Evolutionary conservation across 2,113 vertebrate species (phyloP).

Genomic region (Oostethus manadensis): DNA sequence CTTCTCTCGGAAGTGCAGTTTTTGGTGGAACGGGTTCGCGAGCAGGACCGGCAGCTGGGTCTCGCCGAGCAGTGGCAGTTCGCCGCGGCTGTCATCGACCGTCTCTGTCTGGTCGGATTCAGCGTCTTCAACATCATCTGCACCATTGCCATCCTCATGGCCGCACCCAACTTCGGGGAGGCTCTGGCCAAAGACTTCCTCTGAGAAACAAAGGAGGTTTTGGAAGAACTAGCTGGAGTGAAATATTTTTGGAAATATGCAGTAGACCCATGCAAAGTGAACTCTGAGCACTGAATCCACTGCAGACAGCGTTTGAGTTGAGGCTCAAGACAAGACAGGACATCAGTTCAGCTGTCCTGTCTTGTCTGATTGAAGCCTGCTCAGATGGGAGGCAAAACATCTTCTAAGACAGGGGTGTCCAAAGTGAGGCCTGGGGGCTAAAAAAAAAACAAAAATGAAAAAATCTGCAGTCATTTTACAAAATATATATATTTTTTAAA

Average conservation of each 20-base stretch:
- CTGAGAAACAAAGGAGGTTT: constrained; percentile 43
- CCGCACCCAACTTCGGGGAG: constrained; percentile 76
- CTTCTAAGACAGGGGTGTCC: no score
- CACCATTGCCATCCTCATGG: constrained; percentile 79
- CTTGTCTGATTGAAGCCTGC: no score
- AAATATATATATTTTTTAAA: no score
- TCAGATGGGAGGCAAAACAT: no score
- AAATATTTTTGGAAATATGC: no score
- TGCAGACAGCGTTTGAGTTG: no score
- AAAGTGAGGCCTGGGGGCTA: no score
- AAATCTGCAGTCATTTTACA: no score
- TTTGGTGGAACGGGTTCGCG: constrained; percentile 68
- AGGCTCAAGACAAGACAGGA: no score
- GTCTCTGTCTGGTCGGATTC: constrained; percentile 75
- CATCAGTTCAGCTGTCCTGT: no score
- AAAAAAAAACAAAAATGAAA: no score
- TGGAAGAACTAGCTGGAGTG: constrained; percentile 31
- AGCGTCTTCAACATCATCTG: constrained; percentile 79
- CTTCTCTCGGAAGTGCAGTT: constrained; percentile 73
- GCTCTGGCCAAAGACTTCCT: constrained; percentile 77
- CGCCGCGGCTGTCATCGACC: constrained; percentile 74
- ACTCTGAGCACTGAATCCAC: neutral
- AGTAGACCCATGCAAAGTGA: neutral
- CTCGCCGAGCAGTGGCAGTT: constrained; percentile 76
- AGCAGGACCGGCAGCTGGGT: constrained; percentile 70